Evolutionary conservation across 2,113 vertebrate species (phyloP), one percentile per base, ranked within the genome.

Genomic region (Apus apus): DNA sequence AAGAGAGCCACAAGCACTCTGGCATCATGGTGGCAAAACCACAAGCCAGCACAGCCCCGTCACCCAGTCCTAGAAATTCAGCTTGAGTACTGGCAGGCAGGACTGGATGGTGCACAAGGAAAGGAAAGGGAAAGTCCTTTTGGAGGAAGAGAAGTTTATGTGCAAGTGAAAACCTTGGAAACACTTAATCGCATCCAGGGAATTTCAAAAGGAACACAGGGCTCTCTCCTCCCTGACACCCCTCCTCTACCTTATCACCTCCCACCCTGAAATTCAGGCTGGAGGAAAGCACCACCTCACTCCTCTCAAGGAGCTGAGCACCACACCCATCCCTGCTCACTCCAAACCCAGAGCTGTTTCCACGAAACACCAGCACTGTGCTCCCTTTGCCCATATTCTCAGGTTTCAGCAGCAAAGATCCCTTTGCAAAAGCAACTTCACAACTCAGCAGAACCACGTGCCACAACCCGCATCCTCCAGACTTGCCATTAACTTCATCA

Each of bases 281-380:
- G 68, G 34, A 88, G 62, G 40, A 76, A 73, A 66, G 48, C 54
- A 68, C 60, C 34, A 0, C 29, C 43, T 68, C 1, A 0, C 36
- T 53, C 64, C 50, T 50, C 67, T 43, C 32, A 11, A 13, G 36
- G 32, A 60, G 43, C n/a, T 0, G 0, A 79, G 71, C 75, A 38
- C 29, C 1, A 1, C 83, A 45, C 10, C 1, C 2, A 68, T 36
- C 38, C 40, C 60, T 32, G 72, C 36, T 38, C 0, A 0, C 50
- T 68, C 87, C 81, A 76, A 65, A 80, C 45, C 50, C 76, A 64
- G 57, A 7, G 16, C 27, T 6, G 1, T 14, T 58, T 25, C 12
- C 23, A 12, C 0, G 6, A 50, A 92, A 94, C 71, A 45, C 4
- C 3, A 61, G 66, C 73, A 15, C 58, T 51, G 50, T 71, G 46